Evolutionary conservation across 2,888 invertebrate genomes (phyloP).

Genomic region (Hypolimnas misippus): DNA sequence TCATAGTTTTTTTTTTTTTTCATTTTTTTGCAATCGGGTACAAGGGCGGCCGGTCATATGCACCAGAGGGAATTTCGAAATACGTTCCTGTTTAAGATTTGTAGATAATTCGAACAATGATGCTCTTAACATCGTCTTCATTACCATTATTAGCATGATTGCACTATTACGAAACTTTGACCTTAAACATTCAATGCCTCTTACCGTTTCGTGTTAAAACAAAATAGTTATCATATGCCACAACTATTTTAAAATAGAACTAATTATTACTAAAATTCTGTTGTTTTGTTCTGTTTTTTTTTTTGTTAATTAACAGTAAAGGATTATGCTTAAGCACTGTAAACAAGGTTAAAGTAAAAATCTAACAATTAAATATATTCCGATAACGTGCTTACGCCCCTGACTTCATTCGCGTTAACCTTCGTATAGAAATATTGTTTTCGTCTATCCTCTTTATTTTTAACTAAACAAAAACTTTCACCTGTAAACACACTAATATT

Average conservation of each 20-base stretch:
- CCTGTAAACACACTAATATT: not conserved
- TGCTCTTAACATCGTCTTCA: slow-evolving; percentile 16
- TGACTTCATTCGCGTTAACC: slow-evolving; percentile 2
- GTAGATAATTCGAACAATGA: not conserved
- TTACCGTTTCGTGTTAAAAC: slow-evolving; percentile 20
- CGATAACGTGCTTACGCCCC: not conserved
- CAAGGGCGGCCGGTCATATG: not conserved
- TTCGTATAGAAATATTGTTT: not conserved
- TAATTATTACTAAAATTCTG: not conserved
- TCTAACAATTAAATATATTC: not conserved
- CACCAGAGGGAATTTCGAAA: not conserved
- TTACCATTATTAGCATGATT: slow-evolving; percentile 26
- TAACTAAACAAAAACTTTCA: not conserved
- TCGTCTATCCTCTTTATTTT: not conserved
- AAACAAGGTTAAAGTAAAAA: slow-evolving; percentile 2
- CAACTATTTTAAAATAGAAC: not conserved
- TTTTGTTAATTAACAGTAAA: not conserved
- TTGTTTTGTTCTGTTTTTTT: not conserved
- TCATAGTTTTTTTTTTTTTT: not conserved
- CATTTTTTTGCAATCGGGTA: not conserved
- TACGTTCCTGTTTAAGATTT: slow-evolving; percentile 3
- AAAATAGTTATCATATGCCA: slow-evolving; percentile 21
- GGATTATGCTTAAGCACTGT: not conserved
- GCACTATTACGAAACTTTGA: slow-evolving; percentile 29
- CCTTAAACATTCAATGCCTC: slow-evolving; percentile 34